Percentiles rank a stretch among this genome's conserved stretches.
These are phyloP conservation scores for Periparus ater DNA, from an alignment of 2,797 vertebrate genomes.

Conservation along the genomic window DNA sequence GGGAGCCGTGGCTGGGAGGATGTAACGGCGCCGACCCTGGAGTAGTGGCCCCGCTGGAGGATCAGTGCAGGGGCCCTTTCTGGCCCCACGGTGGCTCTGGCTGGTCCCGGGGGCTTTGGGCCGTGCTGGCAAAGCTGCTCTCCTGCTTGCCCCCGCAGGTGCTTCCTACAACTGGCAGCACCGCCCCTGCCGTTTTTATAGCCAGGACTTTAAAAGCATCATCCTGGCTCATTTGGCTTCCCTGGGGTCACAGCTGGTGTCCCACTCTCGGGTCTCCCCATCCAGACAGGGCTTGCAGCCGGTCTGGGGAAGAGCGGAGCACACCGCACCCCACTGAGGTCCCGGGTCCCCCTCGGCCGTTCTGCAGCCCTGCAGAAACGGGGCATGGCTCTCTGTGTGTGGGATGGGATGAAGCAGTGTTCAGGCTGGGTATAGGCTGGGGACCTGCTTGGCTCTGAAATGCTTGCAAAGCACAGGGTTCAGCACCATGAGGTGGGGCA, in stretches of 20 bases:
- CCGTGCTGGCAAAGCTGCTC: background rate
- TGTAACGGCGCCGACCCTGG: accelerated
- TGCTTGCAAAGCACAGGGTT: background rate
- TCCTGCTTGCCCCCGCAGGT: accelerated
- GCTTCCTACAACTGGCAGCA: background rate
- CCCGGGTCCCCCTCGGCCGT: accelerated
- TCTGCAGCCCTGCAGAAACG: background rate
- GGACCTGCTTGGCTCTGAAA: background rate
- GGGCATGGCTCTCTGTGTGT: background rate
- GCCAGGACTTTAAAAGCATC: background rate
- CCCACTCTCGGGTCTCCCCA: too few species aligned
- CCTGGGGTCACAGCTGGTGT: accelerated
- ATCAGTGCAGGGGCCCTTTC: background rate
- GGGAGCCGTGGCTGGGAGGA: background rate
- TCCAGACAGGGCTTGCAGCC: background rate
- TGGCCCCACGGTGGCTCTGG: background rate
- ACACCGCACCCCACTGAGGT: background rate
- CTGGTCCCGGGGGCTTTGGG: background rate
- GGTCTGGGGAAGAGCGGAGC: too few species aligned
- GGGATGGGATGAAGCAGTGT: background rate
- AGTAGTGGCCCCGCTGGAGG: accelerated
- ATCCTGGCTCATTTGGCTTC: background rate
- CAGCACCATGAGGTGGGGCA: background rate
- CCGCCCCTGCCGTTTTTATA: background rate
- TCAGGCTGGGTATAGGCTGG: background rate